Evolutionary conservation across 2,113 vertebrate species (phyloP).

Genomic region (Grammomys dolichurus): DNA sequence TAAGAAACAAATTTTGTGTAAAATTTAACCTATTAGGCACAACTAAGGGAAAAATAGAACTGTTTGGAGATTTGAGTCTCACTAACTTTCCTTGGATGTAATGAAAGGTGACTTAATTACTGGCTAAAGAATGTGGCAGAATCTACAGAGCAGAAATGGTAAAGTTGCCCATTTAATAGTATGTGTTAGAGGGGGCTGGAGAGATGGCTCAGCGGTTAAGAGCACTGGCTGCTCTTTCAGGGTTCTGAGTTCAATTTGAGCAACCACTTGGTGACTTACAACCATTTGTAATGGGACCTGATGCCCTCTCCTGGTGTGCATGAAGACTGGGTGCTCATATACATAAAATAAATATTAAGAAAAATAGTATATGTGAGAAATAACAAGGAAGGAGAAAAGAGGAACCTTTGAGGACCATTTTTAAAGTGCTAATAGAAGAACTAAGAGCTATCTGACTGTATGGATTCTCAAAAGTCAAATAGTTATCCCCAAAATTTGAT

Average conservation of each 20-base stretch:
- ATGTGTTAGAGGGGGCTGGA: too few relatives aligned
- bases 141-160: conserved; percentile 1
- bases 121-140: background rate
- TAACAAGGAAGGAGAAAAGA: conserved; percentile 13
- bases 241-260: too few relatives aligned
- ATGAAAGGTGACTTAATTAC: conserved; percentile 43
- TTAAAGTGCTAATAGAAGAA: background rate
- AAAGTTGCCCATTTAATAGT: conserved; percentile 28
- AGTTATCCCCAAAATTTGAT: background rate
- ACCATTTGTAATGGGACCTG: too few relatives aligned
- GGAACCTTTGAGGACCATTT: background rate
- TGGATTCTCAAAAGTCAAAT: background rate
- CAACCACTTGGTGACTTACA: too few relatives aligned
- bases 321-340: too few relatives aligned
- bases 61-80: conserved; percentile 9
- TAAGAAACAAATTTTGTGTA: background rate
- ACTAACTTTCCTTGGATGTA: conserved; percentile 43
- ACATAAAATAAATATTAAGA: too few relatives aligned
- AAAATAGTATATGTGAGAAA: background rate
- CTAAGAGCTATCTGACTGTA: background rate
- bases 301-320: too few relatives aligned
- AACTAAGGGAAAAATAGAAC: conserved; percentile 20
- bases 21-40: conserved; percentile 6
- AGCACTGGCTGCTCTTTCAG: too few relatives aligned
- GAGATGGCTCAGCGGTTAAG: too few relatives aligned